Base-by-base conservation (phyloP, 2,797 vertebrate species). In the Fistularia commersonii region DNA sequence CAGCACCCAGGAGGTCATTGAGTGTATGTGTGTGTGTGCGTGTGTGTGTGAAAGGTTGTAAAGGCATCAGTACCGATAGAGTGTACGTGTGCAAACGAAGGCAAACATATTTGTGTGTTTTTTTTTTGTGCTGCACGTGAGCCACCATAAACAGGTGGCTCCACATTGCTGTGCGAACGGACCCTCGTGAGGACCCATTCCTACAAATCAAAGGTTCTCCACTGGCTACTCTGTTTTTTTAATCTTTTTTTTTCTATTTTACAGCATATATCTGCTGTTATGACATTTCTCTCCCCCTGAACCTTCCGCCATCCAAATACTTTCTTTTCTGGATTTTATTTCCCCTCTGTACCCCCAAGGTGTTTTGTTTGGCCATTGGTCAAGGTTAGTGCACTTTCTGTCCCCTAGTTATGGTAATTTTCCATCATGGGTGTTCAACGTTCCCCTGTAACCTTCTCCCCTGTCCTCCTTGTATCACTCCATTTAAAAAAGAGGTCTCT, bases 101-200 rank as follows among this genome's bases (percentile, higher is more conserved):
- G 48, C 6, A 48, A 36, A 39, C 15, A 31, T 12, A 8, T 41
- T 61, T 13, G 32, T 55, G 62, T 62, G 51, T 65, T 48, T 66
- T 65, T 48, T 66, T 54, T 75, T 69, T 47, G 49, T 41, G 10
- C 48, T 62, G 53, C 48, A 62, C 31, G 66, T 72, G 79, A 61
- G 57, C 80, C 80, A 69, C 66, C 71, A 81, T 84, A 62, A 86
- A 81, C 85, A 90, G 87, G 87, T 88, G 83, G 77, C 78, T 79
- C 69, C 69, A 60, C 43, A 66, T 76, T 40, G 63, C 69, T 11
- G 49, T 56, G 57, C 64, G 80, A 62, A 66, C 56, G 48, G 65
- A 86, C 61, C 55, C 56, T 8, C 37, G 56, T 50, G 33, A 71
- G 61, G 70, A 76, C 72, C 63, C 45, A n/a, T 50, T 70, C 54